Evolutionary conservation across 2,888 invertebrate genomes (phyloP), one percentile per base, ranked within the genome.

Genomic region (Myopa testacea): DNA sequence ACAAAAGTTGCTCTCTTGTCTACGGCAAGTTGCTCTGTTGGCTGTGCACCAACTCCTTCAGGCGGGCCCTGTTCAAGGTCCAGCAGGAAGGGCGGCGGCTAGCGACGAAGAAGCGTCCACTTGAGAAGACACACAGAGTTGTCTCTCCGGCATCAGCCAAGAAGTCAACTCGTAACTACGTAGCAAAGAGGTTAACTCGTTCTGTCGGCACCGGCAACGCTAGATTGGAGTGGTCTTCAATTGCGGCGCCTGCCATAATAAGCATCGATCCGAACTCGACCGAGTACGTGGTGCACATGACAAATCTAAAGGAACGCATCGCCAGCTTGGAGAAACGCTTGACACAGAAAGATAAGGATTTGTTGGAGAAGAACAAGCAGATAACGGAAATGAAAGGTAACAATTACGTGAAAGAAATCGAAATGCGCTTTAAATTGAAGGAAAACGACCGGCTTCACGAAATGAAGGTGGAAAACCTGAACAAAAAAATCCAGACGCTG

Each of bases 11-110:
- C 34, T 79, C 62, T 71, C 8, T 71, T 70, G 95, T 97, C 81
- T 98, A 98, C 89, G 98, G 98, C 5, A 98, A 98, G 90, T 90
- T 97, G 78, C 91, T 98, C 50, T 98, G 98, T 89, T 98, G 98
- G 98, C 91, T 98, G 78, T 98, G 98, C 90, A 97, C 97, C 19
- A 92, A 96, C 84, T 96, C 97, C 0, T 96, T 95, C 88, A 98
- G 97, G 90, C 92, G 98, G 83, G 97, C 98, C 0, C 89, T 98
- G 85, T 95, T 96, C 1, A 96, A 97, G 87, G 97, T 98, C 10
- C 96, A 96, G 88, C 96, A 96, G 85, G 94, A 94, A 68, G 91
- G 84, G 83, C 93, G 55, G 55, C 55, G 92, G 87, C 93, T 90
- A 90, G 80, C 85, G n/a, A 82, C 86, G 6, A 92, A 87, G 86